These are phyloP conservation scores for Salminus brasiliensis DNA, from an alignment of 2,113 vertebrate genomes.

Conservation along the genomic window DNA sequence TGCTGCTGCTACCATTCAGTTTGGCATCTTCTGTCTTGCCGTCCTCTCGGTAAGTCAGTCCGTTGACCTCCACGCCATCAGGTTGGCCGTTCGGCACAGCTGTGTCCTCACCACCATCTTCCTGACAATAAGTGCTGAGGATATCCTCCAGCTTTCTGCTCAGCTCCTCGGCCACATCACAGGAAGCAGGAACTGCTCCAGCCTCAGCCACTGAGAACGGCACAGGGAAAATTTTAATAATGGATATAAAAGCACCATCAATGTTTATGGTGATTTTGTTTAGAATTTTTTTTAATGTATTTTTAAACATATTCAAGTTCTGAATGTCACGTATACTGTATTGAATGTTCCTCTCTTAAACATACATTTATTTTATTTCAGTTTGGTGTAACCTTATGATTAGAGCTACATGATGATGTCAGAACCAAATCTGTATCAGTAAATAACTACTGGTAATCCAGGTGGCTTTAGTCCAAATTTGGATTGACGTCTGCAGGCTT, in stretches of 20 bases:
- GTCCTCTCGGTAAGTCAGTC: slow-evolving; percentile 77
- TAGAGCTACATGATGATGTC: too few relatives aligned
- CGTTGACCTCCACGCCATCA: slow-evolving; percentile 81
- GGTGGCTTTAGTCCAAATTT: too few relatives aligned
- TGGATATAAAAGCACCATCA: background rate
- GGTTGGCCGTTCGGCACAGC: slow-evolving; percentile 83
- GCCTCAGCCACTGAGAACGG: slow-evolving; percentile 53
- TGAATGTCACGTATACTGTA: too few relatives aligned
- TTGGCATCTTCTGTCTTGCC: slow-evolving; percentile 76
- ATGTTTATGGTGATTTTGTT: too few relatives aligned
- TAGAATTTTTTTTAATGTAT: too few relatives aligned
- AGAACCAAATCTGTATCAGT: too few relatives aligned
- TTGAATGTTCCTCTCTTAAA: too few relatives aligned
- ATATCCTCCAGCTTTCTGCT: slow-evolving; percentile 95
- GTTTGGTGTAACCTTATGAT: too few relatives aligned
- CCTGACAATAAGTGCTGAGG: slow-evolving; percentile 90
- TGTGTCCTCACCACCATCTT: slow-evolving; percentile 74
- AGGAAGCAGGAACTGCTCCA: slow-evolving; percentile 47
- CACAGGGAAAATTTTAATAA: background rate
- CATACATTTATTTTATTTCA: too few relatives aligned
- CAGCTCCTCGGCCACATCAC: slow-evolving; percentile 90
- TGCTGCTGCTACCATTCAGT: slow-evolving; percentile 68
- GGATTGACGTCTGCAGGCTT: background rate
- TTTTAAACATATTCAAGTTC: too few relatives aligned
- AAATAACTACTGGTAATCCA: too few relatives aligned